Conservation (phyloP, 2,797 vertebrate genomes). For the Chelon labrosus region DNA sequence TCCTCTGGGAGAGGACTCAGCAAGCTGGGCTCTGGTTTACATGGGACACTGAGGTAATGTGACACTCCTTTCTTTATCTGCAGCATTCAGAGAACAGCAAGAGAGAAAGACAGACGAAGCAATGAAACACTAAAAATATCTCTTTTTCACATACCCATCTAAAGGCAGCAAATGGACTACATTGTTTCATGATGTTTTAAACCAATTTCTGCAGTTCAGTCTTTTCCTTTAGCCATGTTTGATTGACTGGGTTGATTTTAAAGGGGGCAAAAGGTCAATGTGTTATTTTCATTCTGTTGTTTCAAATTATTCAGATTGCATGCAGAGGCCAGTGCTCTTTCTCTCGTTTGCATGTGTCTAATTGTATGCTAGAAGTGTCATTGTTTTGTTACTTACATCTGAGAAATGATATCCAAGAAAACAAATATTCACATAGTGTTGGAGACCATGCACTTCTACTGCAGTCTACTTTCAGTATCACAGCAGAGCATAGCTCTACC, state of each 20-base stretch:
- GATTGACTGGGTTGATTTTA: conserved; percentile 33
- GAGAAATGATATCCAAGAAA: conserved; percentile 12
- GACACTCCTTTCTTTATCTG: conserved; percentile 59
- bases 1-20: conserved; percentile 97
- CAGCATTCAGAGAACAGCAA: conserved; percentile 46
- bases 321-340: neutral
- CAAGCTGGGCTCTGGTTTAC: conserved; percentile 97
- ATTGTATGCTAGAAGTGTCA: conserved; percentile 1
- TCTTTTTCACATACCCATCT: conserved; percentile 28
- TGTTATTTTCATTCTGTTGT: conserved; percentile 23
- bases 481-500: neutral
- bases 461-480: neutral
- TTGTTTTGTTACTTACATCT: neutral
- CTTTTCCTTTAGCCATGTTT: conserved; percentile 28
- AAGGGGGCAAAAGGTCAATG: conserved; percentile 5
- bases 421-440: conserved; percentile 1
- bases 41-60: conserved; percentile 96
- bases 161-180: conserved; percentile 4
- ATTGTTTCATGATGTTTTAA: conserved; percentile 47
- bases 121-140: conserved; percentile 60
- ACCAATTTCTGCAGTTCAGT: conserved; percentile 23
- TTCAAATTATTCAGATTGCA: conserved; percentile 13
- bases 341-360: neutral
- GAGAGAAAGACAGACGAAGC: conserved; percentile 31
- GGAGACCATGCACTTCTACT: neutral